Percentiles rank a stretch among this genome's conserved stretches.
These are phyloP conservation scores for Apocrypta bakeri DNA, from an alignment of 1,140 invertebrate genomes.

Conservation along the genomic window DNA sequence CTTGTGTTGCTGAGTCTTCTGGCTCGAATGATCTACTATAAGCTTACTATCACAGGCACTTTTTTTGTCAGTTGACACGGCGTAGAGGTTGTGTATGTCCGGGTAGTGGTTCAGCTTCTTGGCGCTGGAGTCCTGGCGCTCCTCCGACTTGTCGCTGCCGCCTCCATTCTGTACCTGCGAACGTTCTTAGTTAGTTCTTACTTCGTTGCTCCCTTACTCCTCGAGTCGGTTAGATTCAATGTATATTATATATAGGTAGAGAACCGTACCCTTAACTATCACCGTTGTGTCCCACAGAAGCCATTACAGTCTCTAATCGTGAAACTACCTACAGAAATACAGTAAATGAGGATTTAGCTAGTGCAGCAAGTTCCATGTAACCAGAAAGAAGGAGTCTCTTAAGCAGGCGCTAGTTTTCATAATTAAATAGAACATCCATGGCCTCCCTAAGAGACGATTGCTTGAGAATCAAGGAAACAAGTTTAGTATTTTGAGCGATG, in stretches of 20 bases:
- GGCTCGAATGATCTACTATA: slow-evolving; percentile 75
- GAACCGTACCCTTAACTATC: slow-evolving; percentile 52
- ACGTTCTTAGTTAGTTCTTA: neutral
- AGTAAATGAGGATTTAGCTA: slow-evolving; percentile 45
- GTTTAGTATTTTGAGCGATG: neutral
- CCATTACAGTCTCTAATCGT: slow-evolving; percentile 52
- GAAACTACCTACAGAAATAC: slow-evolving; percentile 52
- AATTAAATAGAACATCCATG: neutral
- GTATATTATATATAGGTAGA: slow-evolving; percentile 29
- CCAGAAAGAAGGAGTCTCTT: neutral
- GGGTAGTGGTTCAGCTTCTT: slow-evolving; percentile 69
- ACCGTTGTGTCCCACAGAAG: slow-evolving; percentile 52
- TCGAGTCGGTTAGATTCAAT: neutral
- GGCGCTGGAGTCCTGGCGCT: slow-evolving; percentile 54
- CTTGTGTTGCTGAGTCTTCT: slow-evolving; percentile 71
- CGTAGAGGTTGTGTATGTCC: slow-evolving; percentile 71
- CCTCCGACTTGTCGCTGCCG: slow-evolving; percentile 47
- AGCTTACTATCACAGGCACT: slow-evolving; percentile 76
- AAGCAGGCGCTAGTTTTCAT: too few relatives aligned
- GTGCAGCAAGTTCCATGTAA: slow-evolving; percentile 10
- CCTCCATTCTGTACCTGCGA: slow-evolving; percentile 56
- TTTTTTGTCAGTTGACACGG: slow-evolving; percentile 75
- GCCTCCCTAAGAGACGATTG: neutral
- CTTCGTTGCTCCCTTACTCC: neutral
- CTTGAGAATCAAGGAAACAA: neutral